Percentiles rank a stretch among this genome's conserved stretches.
Evolutionary conservation across 2,888 invertebrate genomes (phyloP).

Genomic region (Ctena decussata): DNA sequence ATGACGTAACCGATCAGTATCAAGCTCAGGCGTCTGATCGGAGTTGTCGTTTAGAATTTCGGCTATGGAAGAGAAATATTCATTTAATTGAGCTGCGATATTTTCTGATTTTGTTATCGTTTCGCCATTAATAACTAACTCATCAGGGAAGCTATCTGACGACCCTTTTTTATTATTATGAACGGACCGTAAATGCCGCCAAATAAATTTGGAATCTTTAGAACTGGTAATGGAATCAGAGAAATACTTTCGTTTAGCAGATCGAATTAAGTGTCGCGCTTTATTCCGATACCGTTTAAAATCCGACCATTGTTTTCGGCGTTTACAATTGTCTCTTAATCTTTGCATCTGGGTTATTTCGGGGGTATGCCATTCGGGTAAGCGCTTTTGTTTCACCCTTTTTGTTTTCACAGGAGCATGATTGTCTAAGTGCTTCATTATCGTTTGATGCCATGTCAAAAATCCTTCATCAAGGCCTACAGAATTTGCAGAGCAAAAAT

Average conservation of each 20-base stretch:
- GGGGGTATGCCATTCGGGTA: neutral
- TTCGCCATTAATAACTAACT: neutral
- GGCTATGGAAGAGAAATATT: neutral
- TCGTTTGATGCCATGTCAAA: neutral
- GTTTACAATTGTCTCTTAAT: neutral
- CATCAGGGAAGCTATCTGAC: neutral
- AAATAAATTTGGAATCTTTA: neutral
- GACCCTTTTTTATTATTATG: neutral
- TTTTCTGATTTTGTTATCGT: neutral
- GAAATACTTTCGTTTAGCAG: neutral
- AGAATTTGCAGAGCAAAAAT: neutral
- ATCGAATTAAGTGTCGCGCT: neutral
- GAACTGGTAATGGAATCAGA: neutral
- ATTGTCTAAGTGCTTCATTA: neutral
- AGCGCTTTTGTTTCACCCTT: neutral
- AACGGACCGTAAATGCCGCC: neutral
- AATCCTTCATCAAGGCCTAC: neutral
- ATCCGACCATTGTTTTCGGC: neutral
- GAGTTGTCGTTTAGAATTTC: neutral
- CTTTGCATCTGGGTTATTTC: neutral
- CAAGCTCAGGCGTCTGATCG: neutral
- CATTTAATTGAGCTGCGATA: neutral
- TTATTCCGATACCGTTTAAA: neutral
- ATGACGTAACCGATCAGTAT: neutral
- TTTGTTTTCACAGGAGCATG: neutral